Conservation (phyloP, 2,888 invertebrate species). For the Lymantria dispar region DNA sequence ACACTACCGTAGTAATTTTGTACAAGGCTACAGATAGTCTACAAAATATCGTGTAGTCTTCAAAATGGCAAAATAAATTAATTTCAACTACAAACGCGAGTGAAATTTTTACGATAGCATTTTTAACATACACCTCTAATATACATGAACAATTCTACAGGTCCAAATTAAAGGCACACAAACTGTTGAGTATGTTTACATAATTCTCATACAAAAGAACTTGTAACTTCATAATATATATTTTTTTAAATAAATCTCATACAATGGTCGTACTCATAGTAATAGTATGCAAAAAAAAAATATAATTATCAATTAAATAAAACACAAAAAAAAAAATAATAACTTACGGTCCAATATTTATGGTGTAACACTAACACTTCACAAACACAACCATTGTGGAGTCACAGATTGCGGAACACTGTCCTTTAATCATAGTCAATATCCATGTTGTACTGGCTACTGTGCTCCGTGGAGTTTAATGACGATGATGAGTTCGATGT, state of each 20-base stretch:
- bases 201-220: conserved; percentile 27
- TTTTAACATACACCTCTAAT: too few species aligned
- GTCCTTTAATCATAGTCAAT: conserved; percentile 67
- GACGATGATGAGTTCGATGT: conserved; percentile 19
- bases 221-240: conserved; percentile 18
- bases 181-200: conserved; percentile 18
- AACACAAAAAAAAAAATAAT: conserved; percentile 30
- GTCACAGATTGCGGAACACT: neutral
- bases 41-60: conserved; percentile 3
- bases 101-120: neutral
- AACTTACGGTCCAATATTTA: conserved; percentile 8
- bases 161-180: conserved; percentile 44
- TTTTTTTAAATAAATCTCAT: conserved; percentile 18
- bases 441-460: conserved; percentile 71
- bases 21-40: conserved; percentile 14
- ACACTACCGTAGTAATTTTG: conserved; percentile 25
- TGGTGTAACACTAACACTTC: conserved; percentile 12
- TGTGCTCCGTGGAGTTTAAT: conserved; percentile 43
- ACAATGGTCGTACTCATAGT: conserved; percentile 35
- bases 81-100: conserved; percentile 7
- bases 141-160: conserved; percentile 9
- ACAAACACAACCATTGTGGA: conserved; percentile 29
- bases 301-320: conserved; percentile 24
- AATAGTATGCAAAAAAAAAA: conserved; percentile 21
- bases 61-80: conserved; percentile 17